Evolutionary conservation across 2,888 invertebrate genomes (phyloP).

Genomic region (Acrocera orbiculus): DNA sequence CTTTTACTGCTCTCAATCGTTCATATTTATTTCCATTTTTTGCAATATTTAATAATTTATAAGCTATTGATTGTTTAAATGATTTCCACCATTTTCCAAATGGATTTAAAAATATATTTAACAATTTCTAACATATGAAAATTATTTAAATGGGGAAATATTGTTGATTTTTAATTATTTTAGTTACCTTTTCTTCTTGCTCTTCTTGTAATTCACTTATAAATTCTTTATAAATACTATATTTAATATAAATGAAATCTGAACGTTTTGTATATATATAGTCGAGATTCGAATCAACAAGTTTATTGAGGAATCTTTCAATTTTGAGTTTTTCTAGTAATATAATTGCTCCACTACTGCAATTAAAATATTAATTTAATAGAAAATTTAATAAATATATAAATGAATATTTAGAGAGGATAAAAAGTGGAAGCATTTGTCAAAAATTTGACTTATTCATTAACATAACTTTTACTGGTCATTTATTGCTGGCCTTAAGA

Average conservation of each 20-base stretch:
- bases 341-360: constrained; percentile 25
- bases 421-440: too few species aligned
- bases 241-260: constrained; percentile 38
- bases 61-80: constrained; percentile 44
- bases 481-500: too few species aligned
- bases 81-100: constrained; percentile 42
- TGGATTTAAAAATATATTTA: constrained; percentile 28
- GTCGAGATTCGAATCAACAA: constrained; percentile 27
- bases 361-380: constrained; percentile 6
- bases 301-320: constrained; percentile 25
- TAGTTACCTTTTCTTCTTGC: constrained; percentile 24
- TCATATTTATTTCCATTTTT: constrained; percentile 42
- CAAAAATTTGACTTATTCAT: too few species aligned
- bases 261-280: constrained; percentile 28
- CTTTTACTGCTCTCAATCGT: constrained; percentile 44
- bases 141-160: too few species aligned
- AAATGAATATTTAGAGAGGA: too few species aligned
- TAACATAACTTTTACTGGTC: too few species aligned
- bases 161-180: too few species aligned
- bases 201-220: constrained; percentile 26
- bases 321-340: constrained; percentile 24
- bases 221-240: constrained; percentile 32
- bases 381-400: too few species aligned
- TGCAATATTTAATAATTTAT: constrained; percentile 46
- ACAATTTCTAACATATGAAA: constrained; percentile 22